These are phyloP conservation scores for Eristalis arbustorum DNA, from an alignment of 2,888 invertebrate genomes.

Conservation along the genomic window DNA sequence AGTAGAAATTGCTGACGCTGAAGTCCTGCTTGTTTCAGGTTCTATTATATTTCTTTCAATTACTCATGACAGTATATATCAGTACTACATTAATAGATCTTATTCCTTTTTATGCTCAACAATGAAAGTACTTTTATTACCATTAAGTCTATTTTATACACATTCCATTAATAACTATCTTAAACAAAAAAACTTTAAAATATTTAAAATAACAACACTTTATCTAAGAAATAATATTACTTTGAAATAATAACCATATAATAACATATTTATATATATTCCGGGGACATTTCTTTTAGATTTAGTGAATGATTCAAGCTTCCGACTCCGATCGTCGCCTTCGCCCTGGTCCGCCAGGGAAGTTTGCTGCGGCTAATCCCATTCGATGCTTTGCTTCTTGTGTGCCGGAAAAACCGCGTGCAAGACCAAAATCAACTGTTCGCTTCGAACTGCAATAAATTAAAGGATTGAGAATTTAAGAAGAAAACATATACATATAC, in stretches of 20 bases:
- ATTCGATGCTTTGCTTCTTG: constrained; percentile 95
- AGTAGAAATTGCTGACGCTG: background rate
- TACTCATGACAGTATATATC: background rate
- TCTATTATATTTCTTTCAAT: background rate
- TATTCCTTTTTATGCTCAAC: constrained; percentile 3
- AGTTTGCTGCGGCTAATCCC: constrained; percentile 94
- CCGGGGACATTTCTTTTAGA: constrained; percentile 38
- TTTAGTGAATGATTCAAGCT: constrained; percentile 73
- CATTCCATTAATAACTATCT: constrained; percentile 37
- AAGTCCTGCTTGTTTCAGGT: background rate
- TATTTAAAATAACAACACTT: constrained; percentile 37
- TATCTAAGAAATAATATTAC: constrained; percentile 13
- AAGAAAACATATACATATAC: too few species aligned
- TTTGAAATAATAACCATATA: constrained; percentile 10
- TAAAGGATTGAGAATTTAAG: background rate
- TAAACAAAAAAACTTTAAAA: constrained; percentile 27
- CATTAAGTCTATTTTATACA: constrained; percentile 47
- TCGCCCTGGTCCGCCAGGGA: constrained; percentile 93
- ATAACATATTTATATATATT: constrained; percentile 19
- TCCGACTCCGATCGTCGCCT: constrained; percentile 86
- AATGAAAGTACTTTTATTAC: constrained; percentile 26
- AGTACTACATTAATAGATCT: background rate
- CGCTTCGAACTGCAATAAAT: constrained; percentile 87
- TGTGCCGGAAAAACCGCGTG: constrained; percentile 93
- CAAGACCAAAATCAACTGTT: constrained; percentile 92